A percentile compares a stretch with the other conserved stretches of the same genome.
phyloP scores from a whole-genome alignment of 2,888 invertebrate genomes.

The Slavum lentiscoides region DNA sequence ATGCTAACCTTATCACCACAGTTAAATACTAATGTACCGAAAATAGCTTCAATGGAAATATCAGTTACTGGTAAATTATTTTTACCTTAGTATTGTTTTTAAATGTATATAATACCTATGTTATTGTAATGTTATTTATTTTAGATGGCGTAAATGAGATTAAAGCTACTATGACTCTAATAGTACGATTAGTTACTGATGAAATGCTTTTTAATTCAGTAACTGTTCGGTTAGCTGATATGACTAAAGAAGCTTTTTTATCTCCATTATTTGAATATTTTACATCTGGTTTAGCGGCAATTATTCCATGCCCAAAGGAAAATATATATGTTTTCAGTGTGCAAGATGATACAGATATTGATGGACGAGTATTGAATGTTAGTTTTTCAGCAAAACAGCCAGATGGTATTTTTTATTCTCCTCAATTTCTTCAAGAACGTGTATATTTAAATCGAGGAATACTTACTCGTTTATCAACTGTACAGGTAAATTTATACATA shows the following conservation, averaged over 20 bases:
- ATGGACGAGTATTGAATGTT: constrained; percentile 85
- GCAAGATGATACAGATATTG: constrained; percentile 87
- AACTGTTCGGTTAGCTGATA: constrained; percentile 87
- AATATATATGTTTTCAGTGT: constrained; percentile 91
- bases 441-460: constrained; percentile 91
- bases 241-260: constrained; percentile 89
- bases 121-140: constrained; percentile 55
- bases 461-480: constrained; percentile 82
- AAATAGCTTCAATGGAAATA: constrained; percentile 90
- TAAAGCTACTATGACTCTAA: constrained; percentile 87
- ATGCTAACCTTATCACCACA: constrained; percentile 83
- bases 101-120: constrained; percentile 4
- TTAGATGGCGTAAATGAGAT: constrained; percentile 91
- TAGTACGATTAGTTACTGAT: constrained; percentile 87
- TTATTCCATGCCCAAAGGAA: constrained; percentile 88
- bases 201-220: constrained; percentile 94
- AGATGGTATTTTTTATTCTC: constrained; percentile 80
- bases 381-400: constrained; percentile 87
- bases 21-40: constrained; percentile 92
- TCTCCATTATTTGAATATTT: constrained; percentile 87
- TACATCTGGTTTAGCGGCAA: constrained; percentile 85
- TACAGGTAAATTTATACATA: constrained; percentile 65
- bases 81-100: constrained; percentile 8
- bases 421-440: constrained; percentile 86
- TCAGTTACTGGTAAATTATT: constrained; percentile 73